These are phyloP conservation scores for Amphimedon queenslandica DNA, from an alignment of 37 sponge, comb jelly and placozoan genomes.

Conservation along the genomic window DNA sequence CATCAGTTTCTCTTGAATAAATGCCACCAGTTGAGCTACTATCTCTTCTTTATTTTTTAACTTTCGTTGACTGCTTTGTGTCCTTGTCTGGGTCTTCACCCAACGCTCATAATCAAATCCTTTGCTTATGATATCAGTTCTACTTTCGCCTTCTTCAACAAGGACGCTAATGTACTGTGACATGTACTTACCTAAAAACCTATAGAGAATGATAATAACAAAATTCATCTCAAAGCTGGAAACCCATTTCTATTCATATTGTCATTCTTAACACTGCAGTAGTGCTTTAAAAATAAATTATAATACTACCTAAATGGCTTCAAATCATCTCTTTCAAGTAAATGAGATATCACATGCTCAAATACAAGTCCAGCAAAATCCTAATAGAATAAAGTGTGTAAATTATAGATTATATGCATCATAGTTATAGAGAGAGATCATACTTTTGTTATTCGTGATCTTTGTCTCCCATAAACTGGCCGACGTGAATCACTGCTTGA, in stretches of 20 bases:
- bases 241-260: neutral
- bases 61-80: no score
- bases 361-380: conserved; percentile 80
- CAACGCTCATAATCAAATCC: conserved; percentile 73
- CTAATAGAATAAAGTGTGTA: conserved; percentile 11
- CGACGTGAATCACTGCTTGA: conserved; percentile 3
- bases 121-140: conserved; percentile 4
- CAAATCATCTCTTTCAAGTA: conserved; percentile 49
- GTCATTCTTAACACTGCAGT: neutral
- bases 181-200: conserved; percentile 74
- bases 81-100: conserved; percentile 30
- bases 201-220: neutral
- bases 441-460: conserved; percentile 60
- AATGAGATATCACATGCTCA: conserved; percentile 50
- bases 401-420: neutral
- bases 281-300: neutral
- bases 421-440: neutral
- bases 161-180: conserved; percentile 69
- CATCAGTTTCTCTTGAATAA: conserved; percentile 26
- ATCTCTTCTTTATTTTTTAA: conserved; percentile 72
- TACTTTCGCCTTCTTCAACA: conserved; percentile 27
- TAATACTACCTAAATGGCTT: conserved; percentile 63
- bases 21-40: conserved; percentile 22
- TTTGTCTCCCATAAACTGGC: conserved; percentile 43
- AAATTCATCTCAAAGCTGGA: neutral